These are phyloP conservation scores for Epirrhoe alternata DNA, from an alignment of 2,888 invertebrate genomes.

Conservation along the genomic window DNA sequence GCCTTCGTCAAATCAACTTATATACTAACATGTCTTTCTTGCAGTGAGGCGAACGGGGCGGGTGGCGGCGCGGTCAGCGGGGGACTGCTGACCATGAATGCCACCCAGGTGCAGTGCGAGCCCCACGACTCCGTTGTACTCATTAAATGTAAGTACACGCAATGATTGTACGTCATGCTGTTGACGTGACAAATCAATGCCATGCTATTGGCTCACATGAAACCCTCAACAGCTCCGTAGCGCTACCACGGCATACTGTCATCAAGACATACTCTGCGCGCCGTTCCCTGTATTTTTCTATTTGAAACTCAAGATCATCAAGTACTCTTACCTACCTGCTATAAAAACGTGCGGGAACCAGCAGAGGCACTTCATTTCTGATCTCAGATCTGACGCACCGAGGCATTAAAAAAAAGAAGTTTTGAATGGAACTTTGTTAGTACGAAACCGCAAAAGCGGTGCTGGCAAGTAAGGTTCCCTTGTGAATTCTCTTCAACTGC, in stretches of 20 bases:
- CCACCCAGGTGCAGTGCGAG: constrained; percentile 88
- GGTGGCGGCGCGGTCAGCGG: constrained; percentile 83
- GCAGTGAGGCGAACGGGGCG: constrained; percentile 78
- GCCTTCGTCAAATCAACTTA: too few species aligned
- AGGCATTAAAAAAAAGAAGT: constrained; percentile 23
- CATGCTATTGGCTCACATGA: constrained; percentile 14
- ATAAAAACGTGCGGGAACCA: neutral
- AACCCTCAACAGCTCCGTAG: neutral
- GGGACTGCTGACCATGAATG: constrained; percentile 84
- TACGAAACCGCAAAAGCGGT: constrained; percentile 19
- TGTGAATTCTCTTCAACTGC: constrained; percentile 6
- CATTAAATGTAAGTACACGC: constrained; percentile 88
- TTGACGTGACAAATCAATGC: constrained; percentile 26
- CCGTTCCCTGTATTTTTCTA: neutral
- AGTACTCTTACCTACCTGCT: neutral
- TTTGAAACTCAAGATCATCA: neutral
- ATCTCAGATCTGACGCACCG: constrained; percentile 15
- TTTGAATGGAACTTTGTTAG: constrained; percentile 18
- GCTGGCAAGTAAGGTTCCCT: constrained; percentile 25
- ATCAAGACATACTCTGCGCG: neutral
- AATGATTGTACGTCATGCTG: constrained; percentile 28
- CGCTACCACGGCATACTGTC: neutral
- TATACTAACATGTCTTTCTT: constrained; percentile 43
- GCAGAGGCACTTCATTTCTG: neutral
- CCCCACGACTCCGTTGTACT: constrained; percentile 89